phyloP scores from a whole-genome alignment of 1,140 invertebrate species.

The Bicyclus anynana region DNA sequence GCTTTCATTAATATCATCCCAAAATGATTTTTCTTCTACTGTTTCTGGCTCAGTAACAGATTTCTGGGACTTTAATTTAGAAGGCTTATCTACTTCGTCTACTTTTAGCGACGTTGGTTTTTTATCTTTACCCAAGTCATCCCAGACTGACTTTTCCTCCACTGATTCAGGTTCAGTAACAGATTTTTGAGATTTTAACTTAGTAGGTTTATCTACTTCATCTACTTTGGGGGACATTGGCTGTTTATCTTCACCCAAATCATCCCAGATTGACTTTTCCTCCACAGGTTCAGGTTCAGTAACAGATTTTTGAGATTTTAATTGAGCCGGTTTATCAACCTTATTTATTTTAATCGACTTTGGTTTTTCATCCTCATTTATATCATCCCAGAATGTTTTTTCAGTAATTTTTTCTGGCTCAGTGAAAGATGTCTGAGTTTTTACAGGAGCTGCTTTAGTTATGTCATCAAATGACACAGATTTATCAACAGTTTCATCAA shows the following conservation, averaged over 20 bases:
- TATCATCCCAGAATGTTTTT: not conserved
- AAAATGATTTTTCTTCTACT: constrained; percentile 60
- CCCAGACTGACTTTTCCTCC: not conserved
- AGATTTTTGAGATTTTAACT: not conserved
- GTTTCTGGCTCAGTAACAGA: constrained; percentile 48
- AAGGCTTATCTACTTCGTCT: not conserved
- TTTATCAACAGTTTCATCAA: constrained; percentile 36
- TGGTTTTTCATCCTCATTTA: not conserved
- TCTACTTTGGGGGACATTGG: not conserved
- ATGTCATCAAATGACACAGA: constrained; percentile 29
- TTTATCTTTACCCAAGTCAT: not conserved
- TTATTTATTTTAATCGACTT: constrained; percentile 10
- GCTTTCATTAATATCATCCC: constrained; percentile 51
- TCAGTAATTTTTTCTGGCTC: not conserved
- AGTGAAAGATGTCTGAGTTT: not conserved
- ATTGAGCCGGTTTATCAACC: constrained; percentile 22
- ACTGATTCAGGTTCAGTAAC: not conserved
- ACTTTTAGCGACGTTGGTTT: not conserved
- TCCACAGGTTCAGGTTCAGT: not conserved
- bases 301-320: not conserved
- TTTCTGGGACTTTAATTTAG: constrained; percentile 33
- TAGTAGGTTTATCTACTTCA: constrained; percentile 28
- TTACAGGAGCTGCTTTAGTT: constrained; percentile 8
- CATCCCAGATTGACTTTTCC: not conserved
- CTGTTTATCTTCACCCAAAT: not conserved